Evolutionary conservation across 2,888 invertebrate genomes (phyloP), one percentile per base, ranked within the genome.

Genomic region (Villa cingulata): DNA sequence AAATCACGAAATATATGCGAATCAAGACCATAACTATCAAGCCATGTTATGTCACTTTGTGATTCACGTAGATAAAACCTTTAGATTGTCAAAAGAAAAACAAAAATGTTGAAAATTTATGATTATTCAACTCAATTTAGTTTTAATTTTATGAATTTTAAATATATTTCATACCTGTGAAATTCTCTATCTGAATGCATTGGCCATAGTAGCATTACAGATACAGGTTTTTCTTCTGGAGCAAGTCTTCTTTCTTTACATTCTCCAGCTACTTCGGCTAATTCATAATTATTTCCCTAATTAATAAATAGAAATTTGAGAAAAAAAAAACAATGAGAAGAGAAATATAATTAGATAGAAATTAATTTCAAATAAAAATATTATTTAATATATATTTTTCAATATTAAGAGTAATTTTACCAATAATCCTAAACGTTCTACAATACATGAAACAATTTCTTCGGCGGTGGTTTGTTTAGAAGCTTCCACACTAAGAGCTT

Each of bases 1-100:
- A 89, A 94, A 66, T 91, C 90, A 63, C 91, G 83, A 64, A 94
- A 86, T 53, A 90, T 77, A 72, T 94, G 91, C 42, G 90, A 87
- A 66, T 89, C 89, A 76, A 87, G 84, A 18, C 85, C 83, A 68
- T 86, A 88, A 63, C 83, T 83, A 66, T 90, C 89, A 61, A 86
- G 78, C 87, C 89, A 90, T 56, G 84, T 78, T 58, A 81, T 82
- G 65, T 88, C 88, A 54, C 80, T 80, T 58, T 86, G 81, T 69
- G 88, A 87, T 65, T 88, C 87, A 53, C 91, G 77, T 57, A 92
- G 74, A 68, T 88, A 91, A 73, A 91, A 91, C 70, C 89, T 81
- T 70, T 4, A 10, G 38, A 15, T 20, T n/a, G n/a, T n/a, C n/a
- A n/a, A n/a, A n/a, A n/a, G n/a, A 29, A 32, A 41, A 27, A 16